Base-by-base conservation (phyloP, 2,797 vertebrate genomes). In the Phoeniculus purpureus region DNA sequence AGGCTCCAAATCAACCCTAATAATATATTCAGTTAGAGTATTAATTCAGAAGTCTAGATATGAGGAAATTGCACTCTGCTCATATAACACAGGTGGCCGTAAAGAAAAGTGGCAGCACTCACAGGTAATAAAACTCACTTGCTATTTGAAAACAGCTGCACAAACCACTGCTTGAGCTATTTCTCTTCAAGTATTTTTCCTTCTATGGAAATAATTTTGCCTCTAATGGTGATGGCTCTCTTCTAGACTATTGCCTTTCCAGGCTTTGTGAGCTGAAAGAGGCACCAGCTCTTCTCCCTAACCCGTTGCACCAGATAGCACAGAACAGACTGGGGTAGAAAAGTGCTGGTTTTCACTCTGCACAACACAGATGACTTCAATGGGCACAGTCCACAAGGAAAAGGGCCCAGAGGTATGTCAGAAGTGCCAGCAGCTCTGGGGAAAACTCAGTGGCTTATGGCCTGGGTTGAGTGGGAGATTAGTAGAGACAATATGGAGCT, bases 161-260 rank as follows among this genome's bases (percentile, higher is more conserved):
- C 72, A 85, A 89, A 55, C 74, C 78, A 68, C 84, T 31, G 0
- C 25, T 82, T 74, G 61, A 92, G 64, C 78, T 64, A 18, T 29
- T 95, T 70, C 23, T 91, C 58, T 67, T 51, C 4, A 55, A 92
- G 43, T 80, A 18, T 22, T 93, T 94, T 91, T 83, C 85, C 90
- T 85, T 82, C 60, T 48, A 5, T 45, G 90, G 93, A 94, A 94
- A 94, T 54, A 76, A 65, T 19, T 76, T 86, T 64, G 10, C 25
- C 58, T 87, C 48, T 18, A 23, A 22, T 62, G 64, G 43, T 26
- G 25, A 54, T 51, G 27, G 48, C 54, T 92, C 12, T 77, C 60
- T 55, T 31, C 15, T 67, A 74, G 78, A 65, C 19, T 21, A 56
- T 43, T 64, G 52, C 45, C 56, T 84, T 79, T 79, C 60, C 73